Conservation (phyloP, 2,113 vertebrate genomes). For the Poecilia latipinna region DNA sequence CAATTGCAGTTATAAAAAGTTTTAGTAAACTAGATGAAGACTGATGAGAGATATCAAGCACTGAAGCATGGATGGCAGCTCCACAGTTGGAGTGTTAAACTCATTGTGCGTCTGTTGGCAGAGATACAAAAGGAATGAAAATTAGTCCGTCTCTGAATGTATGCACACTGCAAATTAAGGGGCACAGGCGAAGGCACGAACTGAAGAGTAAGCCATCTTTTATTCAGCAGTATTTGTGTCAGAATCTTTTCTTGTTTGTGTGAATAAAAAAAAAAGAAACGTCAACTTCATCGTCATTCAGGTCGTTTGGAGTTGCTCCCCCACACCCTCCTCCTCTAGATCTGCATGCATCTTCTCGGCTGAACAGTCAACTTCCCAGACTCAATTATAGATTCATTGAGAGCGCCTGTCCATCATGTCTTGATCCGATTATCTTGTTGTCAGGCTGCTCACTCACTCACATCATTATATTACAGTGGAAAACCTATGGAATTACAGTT, state of each 20-base stretch:
- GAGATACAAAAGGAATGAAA: neutral
- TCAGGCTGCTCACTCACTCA: conserved; percentile 68
- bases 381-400: conserved; percentile 56
- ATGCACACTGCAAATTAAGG: neutral
- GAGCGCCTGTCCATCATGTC: conserved; percentile 60
- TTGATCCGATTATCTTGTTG: conserved; percentile 65
- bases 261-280: conserved; percentile 2
- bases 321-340: conserved; percentile 9
- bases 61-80: neutral
- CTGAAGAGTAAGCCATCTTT: conserved; percentile 1
- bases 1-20: neutral
- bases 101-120: neutral
- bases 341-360: conserved; percentile 32
- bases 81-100: neutral
- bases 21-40: neutral
- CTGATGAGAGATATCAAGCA: neutral
- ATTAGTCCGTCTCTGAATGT: neutral
- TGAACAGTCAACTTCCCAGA: conserved; percentile 37
- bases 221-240: conserved; percentile 1
- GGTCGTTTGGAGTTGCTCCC: conserved; percentile 19
- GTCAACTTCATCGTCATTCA: conserved; percentile 22
- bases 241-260: neutral
- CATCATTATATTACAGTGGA: conserved; percentile 60
- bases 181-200: neutral
- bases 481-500: conserved; percentile 60